phyloP scores from a whole-genome alignment of 2,113 vertebrate species.

The Xyliphius kryptos region DNA sequence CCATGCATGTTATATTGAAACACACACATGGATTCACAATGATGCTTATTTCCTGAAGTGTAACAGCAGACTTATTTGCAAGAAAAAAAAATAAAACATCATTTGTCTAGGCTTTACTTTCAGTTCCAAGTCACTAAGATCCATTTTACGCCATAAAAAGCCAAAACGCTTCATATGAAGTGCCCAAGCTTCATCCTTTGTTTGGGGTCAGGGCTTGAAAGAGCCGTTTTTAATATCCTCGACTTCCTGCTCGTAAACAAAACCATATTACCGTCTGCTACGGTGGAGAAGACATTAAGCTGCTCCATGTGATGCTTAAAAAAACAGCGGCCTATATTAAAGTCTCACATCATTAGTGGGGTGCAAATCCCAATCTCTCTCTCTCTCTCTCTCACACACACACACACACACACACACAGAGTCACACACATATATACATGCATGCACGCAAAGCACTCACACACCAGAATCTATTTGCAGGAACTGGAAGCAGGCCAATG shows the following conservation, averaged over 20 bases:
- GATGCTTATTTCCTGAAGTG: too few species aligned
- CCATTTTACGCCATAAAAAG: not conserved
- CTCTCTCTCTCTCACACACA: slow-evolving; percentile 21
- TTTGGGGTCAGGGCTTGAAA: slow-evolving; percentile 11
- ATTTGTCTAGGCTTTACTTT: too few species aligned
- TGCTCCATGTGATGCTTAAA: slow-evolving; percentile 38
- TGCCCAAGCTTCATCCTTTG: not conserved
- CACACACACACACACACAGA: slow-evolving; percentile 23
- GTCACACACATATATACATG: too few species aligned
- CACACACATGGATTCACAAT: too few species aligned
- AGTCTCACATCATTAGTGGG: slow-evolving; percentile 45
- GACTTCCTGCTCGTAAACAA: slow-evolving; percentile 29
- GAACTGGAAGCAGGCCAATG: slow-evolving; percentile 35
- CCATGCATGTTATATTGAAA: too few species aligned
- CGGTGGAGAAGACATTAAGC: too few species aligned
- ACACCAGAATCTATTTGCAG: slow-evolving; percentile 55
- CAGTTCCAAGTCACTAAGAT: not conserved
- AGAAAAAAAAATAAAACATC: too few species aligned
- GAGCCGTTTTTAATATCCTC: slow-evolving; percentile 19
- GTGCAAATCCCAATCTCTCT: slow-evolving; percentile 35
- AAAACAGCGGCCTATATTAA: slow-evolving; percentile 39
- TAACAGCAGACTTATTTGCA: too few species aligned
- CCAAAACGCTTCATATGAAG: not conserved
- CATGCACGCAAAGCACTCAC: too few species aligned
- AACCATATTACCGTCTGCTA: slow-evolving; percentile 19